Evolutionary conservation across 2,797 vertebrate species (phyloP).

Genomic region (Manis javanica): DNA sequence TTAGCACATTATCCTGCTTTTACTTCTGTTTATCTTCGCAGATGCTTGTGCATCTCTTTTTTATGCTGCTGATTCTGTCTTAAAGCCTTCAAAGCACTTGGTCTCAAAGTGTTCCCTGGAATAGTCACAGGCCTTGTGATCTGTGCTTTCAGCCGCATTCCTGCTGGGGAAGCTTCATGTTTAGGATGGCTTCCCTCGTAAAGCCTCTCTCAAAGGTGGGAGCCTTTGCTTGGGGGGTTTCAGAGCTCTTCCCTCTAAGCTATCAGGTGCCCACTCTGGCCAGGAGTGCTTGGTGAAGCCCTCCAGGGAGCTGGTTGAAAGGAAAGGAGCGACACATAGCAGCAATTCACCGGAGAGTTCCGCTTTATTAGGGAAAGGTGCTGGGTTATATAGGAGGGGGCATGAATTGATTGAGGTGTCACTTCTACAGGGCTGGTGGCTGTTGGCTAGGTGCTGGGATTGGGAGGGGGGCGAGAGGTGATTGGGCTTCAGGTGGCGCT

Average conservation of each 20-base stretch:
- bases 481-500: too few species aligned
- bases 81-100: background rate
- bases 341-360: too few species aligned
- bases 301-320: fast-evolving
- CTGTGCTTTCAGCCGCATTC: background rate
- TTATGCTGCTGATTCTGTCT: background rate
- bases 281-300: background rate
- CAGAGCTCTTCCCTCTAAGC: background rate
- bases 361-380: too few species aligned
- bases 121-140: background rate
- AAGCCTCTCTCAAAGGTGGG: background rate
- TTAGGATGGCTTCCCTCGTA: background rate
- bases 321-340: too few species aligned
- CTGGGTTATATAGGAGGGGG: too few species aligned
- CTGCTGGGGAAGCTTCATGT: background rate
- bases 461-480: too few species aligned
- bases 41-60: background rate
- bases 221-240: background rate
- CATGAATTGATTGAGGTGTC: too few species aligned
- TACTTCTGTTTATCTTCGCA: background rate
- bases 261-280: background rate
- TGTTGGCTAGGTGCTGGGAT: too few species aligned
- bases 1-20: background rate
- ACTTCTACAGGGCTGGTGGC: too few species aligned
- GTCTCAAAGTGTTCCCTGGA: background rate